phyloP scores from a whole-genome alignment of 2,888 invertebrate genomes.

The Yponomeuta plumbellus region DNA sequence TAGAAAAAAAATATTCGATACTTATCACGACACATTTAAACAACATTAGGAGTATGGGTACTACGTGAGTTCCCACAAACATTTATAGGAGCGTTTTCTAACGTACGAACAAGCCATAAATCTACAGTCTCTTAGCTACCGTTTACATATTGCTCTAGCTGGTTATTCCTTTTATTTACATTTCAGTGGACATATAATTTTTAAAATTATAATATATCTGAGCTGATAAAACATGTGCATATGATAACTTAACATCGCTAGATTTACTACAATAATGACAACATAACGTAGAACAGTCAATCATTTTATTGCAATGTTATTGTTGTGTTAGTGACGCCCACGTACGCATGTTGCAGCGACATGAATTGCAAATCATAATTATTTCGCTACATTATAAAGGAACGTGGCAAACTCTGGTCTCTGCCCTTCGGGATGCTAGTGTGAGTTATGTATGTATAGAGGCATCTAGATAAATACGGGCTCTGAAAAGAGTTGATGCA shows the following conservation, averaged over 20 bases:
- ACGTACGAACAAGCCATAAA: background rate
- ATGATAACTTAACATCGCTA: background rate
- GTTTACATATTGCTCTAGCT: background rate
- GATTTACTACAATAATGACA: background rate
- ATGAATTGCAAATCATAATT: background rate
- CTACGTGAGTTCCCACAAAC: background rate
- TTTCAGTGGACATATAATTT: background rate
- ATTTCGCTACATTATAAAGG: background rate
- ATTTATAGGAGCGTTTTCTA: background rate
- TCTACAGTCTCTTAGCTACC: background rate
- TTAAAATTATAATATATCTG: background rate
- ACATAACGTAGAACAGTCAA: background rate
- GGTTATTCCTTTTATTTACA: background rate
- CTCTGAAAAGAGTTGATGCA: background rate
- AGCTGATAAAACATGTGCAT: background rate
- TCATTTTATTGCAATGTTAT: background rate
- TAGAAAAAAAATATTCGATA: background rate
- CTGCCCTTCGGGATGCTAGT: too few species aligned
- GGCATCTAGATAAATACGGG: too few species aligned
- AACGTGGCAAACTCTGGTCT: background rate
- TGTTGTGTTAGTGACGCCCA: background rate
- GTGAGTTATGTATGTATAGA: too few species aligned
- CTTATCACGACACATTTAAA: background rate
- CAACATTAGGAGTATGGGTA: background rate
- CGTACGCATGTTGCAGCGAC: background rate